Evolutionary conservation across 2,113 vertebrate genomes (phyloP).

Genomic region (Siniperca knerii): DNA sequence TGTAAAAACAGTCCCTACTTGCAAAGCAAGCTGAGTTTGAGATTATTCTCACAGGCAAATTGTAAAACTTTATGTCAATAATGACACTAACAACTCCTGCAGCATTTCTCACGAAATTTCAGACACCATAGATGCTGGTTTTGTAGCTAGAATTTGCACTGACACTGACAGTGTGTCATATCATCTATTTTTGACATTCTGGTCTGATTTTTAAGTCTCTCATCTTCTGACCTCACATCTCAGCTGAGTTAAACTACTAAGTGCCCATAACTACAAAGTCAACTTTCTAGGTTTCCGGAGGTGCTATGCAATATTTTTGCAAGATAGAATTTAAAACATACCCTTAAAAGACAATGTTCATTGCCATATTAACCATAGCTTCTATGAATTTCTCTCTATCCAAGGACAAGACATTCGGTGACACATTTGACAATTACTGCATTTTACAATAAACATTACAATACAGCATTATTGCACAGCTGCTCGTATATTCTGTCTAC

Average conservation of each 20-base stretch:
- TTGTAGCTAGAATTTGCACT: too few species aligned
- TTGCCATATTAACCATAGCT: neutral
- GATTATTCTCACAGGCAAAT: neutral
- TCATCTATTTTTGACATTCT: too few species aligned
- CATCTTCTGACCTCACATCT: too few species aligned
- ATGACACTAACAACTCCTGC: neutral
- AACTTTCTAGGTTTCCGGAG: neutral
- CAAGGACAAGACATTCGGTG: fast-evolving
- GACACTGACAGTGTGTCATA: too few species aligned
- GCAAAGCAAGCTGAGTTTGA: too few species aligned
- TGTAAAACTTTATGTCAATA: neutral
- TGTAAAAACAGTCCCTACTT: neutral
- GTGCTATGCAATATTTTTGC: neutral
- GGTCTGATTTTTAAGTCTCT: too few species aligned
- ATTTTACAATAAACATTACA: neutral
- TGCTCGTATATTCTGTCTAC: neutral
- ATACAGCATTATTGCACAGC: neutral
- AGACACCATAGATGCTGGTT: neutral
- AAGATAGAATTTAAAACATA: neutral
- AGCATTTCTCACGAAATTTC: neutral
- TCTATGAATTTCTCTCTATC: neutral
- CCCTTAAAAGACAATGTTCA: neutral
- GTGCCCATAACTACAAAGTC: neutral
- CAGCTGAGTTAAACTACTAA: neutral
- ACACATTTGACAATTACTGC: neutral